These are phyloP conservation scores for Clarias batrachus DNA, from an alignment of 2,113 vertebrate genomes.

Conservation along the genomic window DNA sequence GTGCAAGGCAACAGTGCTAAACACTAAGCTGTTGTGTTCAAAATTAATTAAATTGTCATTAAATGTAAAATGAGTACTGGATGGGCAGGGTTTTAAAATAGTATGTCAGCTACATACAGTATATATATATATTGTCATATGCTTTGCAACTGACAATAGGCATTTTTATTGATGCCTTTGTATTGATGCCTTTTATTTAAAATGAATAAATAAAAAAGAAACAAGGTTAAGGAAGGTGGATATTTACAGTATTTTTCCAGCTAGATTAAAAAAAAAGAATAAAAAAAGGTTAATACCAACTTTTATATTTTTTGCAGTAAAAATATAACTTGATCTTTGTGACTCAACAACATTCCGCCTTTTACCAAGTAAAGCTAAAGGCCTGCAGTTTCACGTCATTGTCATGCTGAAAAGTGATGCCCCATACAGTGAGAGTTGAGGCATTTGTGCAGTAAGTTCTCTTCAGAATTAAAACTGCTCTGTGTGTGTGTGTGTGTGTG, in stretches of 20 bases:
- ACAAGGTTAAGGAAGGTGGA: neutral
- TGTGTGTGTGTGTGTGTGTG: neutral
- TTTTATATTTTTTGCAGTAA: neutral
- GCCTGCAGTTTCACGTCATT: neutral
- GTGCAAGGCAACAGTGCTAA: too few species aligned
- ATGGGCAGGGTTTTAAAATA: neutral
- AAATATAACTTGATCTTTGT: neutral
- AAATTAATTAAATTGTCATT: neutral
- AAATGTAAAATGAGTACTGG: neutral
- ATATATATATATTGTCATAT: neutral
- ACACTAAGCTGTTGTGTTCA: neutral
- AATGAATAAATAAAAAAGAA: neutral
- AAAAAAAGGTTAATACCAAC: neutral
- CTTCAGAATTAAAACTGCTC: neutral
- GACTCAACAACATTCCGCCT: neutral
- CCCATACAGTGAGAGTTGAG: neutral
- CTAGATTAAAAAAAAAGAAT: neutral
- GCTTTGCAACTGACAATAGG: too few species aligned
- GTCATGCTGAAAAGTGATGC: neutral
- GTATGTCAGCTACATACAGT: neutral
- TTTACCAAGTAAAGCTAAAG: neutral
- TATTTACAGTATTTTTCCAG: neutral
- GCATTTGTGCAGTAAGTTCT: neutral
- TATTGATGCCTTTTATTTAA: neutral
- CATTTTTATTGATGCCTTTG: neutral